Evolutionary conservation across 1,140 invertebrate genomes (phyloP).

Genomic region (Rhyacophila brunnea): DNA sequence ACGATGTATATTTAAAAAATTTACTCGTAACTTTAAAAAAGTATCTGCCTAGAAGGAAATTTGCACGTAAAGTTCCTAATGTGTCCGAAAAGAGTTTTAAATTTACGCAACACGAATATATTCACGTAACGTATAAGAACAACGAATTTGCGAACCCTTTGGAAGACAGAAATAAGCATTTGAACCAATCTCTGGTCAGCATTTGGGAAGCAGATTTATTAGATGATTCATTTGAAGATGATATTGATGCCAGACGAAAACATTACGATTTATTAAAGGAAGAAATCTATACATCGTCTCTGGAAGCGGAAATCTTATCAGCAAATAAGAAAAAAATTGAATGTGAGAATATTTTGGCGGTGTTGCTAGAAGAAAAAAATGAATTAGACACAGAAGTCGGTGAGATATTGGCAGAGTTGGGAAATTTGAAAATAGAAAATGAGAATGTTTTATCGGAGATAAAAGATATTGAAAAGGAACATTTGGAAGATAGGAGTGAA

Average conservation of each 20-base stretch:
- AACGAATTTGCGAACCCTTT: slow-evolving; percentile 5
- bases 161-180: slow-evolving; percentile 9
- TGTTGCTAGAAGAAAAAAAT: slow-evolving; percentile 5
- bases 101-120: slow-evolving; percentile 4
- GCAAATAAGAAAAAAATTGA: slow-evolving; percentile 4
- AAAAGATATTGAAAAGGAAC: neutral
- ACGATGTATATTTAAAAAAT: neutral
- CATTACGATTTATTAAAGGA: slow-evolving; percentile 16
- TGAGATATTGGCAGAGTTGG: neutral
- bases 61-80: slow-evolving; percentile 6
- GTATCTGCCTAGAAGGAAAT: slow-evolving; percentile 10
- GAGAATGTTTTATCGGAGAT: slow-evolving; percentile 1
- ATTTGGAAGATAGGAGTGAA: slow-evolving; percentile 1
- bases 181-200: neutral
- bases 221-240: neutral
- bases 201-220: slow-evolving; percentile 3
- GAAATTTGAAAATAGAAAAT: neutral
- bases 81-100: slow-evolving; percentile 1
- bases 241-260: slow-evolving; percentile 5
- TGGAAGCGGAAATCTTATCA: neutral
- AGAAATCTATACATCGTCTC: slow-evolving; percentile 1
- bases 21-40: slow-evolving; percentile 11
- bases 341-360: neutral
- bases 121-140: slow-evolving; percentile 10
- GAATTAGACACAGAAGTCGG: neutral